Percentiles rank a stretch among this genome's conserved stretches.
Evolutionary conservation across 2,888 invertebrate species (phyloP).

Genomic region (Sinohyriopsis cumingii): DNA sequence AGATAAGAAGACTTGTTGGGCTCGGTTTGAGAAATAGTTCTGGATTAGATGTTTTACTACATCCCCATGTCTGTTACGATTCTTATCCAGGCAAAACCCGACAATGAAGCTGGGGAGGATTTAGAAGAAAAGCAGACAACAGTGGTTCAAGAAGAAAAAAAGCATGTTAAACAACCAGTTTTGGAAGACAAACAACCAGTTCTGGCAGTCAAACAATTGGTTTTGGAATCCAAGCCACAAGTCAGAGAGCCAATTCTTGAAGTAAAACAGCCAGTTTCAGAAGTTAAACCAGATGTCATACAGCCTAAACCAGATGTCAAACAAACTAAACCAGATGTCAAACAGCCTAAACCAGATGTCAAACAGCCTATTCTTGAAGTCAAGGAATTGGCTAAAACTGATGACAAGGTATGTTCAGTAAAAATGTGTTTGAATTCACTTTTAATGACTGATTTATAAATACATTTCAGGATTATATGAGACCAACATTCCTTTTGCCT

Average conservation of each 20-base stretch:
- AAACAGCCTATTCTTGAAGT: no score
- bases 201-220: not conserved
- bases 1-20: no score
- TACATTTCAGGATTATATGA: no score
- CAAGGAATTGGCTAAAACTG: no score
- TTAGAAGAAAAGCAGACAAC: constrained; percentile 17
- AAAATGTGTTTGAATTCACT: no score
- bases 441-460: no score
- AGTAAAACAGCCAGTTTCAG: constrained; percentile 13
- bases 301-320: not conserved
- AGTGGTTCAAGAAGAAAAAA: constrained; percentile 2
- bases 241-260: not conserved
- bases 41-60: no score
- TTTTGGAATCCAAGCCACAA: not conserved
- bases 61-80: not conserved
- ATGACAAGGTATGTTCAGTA: no score
- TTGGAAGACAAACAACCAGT: constrained; percentile 2
- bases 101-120: constrained; percentile 16
- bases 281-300: constrained; percentile 12
- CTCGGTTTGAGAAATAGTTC: no score
- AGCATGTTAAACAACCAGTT: constrained; percentile 1
- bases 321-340: no score
- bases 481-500: no score
- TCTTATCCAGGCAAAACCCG: constrained; percentile 22
- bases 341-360: no score